A percentile compares a stretch with the other conserved stretches of the same genome.
phyloP scores from a whole-genome alignment of 2,113 vertebrate species.

The Verasper variegatus region DNA sequence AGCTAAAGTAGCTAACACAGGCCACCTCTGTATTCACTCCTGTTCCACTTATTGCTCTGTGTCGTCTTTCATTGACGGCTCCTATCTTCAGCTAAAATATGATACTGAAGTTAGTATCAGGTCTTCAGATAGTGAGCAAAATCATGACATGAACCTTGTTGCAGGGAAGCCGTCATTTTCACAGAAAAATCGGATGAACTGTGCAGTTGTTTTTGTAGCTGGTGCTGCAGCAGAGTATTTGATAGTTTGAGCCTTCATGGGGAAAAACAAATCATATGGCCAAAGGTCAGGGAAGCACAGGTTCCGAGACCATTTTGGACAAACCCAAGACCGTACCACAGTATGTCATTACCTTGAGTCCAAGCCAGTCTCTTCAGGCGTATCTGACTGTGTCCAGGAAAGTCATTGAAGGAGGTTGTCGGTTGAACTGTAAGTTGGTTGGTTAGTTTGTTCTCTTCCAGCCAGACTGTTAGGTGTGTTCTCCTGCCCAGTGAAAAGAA shows the following conservation, averaged over 20 bases:
- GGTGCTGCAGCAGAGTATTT: not conserved
- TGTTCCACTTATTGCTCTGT: not conserved
- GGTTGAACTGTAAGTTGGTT: not conserved
- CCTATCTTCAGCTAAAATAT: not conserved
- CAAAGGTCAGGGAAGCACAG: not conserved
- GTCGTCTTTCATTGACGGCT: not conserved
- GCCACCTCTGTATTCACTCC: not conserved
- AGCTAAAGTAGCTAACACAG: conserved; percentile 1
- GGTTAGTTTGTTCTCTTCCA: not conserved
- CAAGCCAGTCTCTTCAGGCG: not conserved
- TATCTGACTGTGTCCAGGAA: not conserved
- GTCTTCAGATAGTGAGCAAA: not conserved
- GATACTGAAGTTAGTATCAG: not conserved
- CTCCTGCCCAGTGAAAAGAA: conserved; percentile 14
- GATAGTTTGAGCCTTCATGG: not conserved
- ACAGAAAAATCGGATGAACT: not conserved
- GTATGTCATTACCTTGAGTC: not conserved
- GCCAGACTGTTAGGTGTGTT: conserved; percentile 1
- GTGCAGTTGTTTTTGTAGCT: not conserved
- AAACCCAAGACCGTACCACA: not conserved
- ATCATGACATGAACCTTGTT: not conserved
- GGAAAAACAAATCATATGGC: not conserved
- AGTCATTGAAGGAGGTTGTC: not conserved
- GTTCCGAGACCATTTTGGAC: not conserved
- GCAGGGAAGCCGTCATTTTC: not conserved